These are phyloP conservation scores for Meiosimyza platycephala DNA, from an alignment of 2,888 invertebrate genomes.

Conservation along the genomic window DNA sequence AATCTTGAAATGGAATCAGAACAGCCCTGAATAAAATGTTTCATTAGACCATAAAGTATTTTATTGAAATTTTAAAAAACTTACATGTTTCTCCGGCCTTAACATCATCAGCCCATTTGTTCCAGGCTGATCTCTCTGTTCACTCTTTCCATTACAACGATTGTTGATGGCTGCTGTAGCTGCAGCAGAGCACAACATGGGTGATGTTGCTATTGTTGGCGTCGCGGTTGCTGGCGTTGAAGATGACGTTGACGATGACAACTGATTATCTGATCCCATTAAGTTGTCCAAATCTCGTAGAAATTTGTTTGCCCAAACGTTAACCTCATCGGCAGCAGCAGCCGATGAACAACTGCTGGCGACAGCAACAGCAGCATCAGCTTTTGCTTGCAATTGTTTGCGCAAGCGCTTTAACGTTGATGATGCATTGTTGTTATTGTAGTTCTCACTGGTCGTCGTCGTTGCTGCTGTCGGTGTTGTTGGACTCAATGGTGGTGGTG, in stretches of 20 bases:
- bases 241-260: constrained; percentile 42
- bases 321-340: constrained; percentile 60
- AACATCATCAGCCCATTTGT: constrained; percentile 58
- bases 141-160: constrained; percentile 49
- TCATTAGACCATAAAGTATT: too few species aligned
- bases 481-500: constrained; percentile 52
- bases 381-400: constrained; percentile 42
- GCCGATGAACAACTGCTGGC: constrained; percentile 44
- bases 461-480: constrained; percentile 27
- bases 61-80: constrained; percentile 42
- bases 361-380: constrained; percentile 38
- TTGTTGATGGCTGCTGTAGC: constrained; percentile 60
- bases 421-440: constrained; percentile 35
- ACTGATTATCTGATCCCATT: constrained; percentile 63
- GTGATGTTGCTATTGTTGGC: constrained; percentile 56
- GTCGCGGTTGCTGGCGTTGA: constrained; percentile 50
- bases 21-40: too few species aligned
- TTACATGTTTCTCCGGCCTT: constrained; percentile 67
- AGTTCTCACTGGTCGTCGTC: constrained; percentile 25
- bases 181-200: constrained; percentile 59
- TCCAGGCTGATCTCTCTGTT: constrained; percentile 39
- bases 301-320: constrained; percentile 67
- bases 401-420: constrained; percentile 47
- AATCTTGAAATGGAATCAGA: too few species aligned
- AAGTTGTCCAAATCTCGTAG: constrained; percentile 66